Percentiles rank a stretch among this genome's conserved stretches.
These are phyloP conservation scores for Galeopsomyia nigrocyanea DNA, from an alignment of 2,888 invertebrate genomes.

Conservation along the genomic window DNA sequence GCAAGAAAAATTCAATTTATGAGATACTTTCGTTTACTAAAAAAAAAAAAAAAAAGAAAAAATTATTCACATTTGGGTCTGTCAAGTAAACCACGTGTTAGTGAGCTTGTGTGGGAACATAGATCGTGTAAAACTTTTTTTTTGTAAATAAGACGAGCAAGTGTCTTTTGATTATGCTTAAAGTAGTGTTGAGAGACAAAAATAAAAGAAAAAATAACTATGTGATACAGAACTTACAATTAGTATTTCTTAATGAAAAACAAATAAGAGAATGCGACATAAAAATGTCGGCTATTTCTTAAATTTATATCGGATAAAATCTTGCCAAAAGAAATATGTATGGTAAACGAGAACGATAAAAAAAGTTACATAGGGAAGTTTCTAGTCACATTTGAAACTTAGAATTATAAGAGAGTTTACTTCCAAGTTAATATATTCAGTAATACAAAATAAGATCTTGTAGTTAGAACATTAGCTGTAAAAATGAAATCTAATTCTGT, in stretches of 20 bases:
- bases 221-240: constrained; percentile 50
- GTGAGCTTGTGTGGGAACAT: constrained; percentile 34
- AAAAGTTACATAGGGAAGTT: constrained; percentile 52
- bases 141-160: constrained; percentile 56
- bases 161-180: constrained; percentile 49
- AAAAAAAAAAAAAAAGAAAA: no score
- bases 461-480: constrained; percentile 48
- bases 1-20: constrained; percentile 25
- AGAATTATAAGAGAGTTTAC: constrained; percentile 51
- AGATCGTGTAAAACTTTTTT: constrained; percentile 51
- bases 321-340: constrained; percentile 59
- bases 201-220: constrained; percentile 52
- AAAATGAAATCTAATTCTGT: constrained; percentile 45
- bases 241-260: constrained; percentile 53
- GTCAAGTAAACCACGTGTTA: constrained; percentile 23
- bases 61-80: background rate
- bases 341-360: constrained; percentile 36
- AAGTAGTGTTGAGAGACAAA: constrained; percentile 37
- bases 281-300: constrained; percentile 60
- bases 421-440: constrained; percentile 54
- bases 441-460: constrained; percentile 47
- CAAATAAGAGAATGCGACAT: constrained; percentile 44
- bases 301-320: constrained; percentile 63
- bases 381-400: constrained; percentile 62
- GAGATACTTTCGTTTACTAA: background rate